phyloP scores from a whole-genome alignment of 2,113 vertebrate genomes.

The Sterrhoptilus dennistouni region DNA sequence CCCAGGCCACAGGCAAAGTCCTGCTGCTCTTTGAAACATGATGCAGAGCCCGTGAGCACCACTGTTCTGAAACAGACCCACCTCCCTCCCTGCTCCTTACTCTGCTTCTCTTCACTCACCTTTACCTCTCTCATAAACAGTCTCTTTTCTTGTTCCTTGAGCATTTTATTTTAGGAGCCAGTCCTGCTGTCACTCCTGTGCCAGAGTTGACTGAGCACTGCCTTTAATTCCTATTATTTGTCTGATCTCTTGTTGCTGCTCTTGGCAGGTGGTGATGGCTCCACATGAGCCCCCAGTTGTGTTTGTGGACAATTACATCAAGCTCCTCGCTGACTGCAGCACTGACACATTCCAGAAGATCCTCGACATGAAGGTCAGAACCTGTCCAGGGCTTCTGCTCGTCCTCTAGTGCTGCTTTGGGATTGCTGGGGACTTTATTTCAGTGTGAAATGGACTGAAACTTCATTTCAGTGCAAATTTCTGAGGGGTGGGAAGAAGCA shows the following conservation, averaged over 20 bases:
- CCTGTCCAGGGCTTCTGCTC: neutral
- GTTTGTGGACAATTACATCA: constrained; percentile 99
- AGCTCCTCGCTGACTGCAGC: constrained; percentile 94
- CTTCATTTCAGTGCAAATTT: neutral
- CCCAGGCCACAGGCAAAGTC: neutral
- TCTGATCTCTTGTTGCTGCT: neutral
- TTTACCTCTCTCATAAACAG: neutral
- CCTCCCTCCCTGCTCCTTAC: neutral
- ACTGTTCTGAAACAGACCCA: neutral
- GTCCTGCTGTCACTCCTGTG: neutral
- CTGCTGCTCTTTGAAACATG: neutral
- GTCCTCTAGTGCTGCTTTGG: neutral
- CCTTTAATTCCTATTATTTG: neutral
- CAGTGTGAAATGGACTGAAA: neutral
- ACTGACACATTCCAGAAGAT: constrained; percentile 99
- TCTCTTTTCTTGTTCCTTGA: neutral
- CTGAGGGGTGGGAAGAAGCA: neutral
- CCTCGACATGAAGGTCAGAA: constrained; percentile 94
- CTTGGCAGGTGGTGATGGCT: constrained; percentile 92
- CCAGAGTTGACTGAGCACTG: neutral
- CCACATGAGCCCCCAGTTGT: constrained; percentile 91
- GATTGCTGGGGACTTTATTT: neutral
- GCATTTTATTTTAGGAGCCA: neutral
- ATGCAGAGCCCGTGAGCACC: neutral
- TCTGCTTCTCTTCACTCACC: neutral